Conservation (phyloP, 1,140 invertebrate genomes). For the Cylas formicarius region DNA sequence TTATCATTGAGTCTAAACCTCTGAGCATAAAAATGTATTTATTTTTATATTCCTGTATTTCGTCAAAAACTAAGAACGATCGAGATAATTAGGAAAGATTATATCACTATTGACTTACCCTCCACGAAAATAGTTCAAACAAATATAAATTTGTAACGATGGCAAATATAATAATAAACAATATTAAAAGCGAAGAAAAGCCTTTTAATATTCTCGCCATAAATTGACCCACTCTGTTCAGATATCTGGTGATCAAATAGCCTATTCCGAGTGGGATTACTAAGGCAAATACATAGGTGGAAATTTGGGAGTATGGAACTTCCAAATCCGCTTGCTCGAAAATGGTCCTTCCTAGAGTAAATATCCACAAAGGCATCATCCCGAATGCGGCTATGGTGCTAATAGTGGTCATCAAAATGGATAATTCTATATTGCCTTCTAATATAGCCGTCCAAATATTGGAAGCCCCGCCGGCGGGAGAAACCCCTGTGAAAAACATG, state of each 20-base stretch:
- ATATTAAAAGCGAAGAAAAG: conserved; percentile 72
- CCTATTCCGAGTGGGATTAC: conserved; percentile 79
- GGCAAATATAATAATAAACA: conserved; percentile 90
- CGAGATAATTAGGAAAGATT: not conserved
- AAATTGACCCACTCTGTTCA: conserved; percentile 58
- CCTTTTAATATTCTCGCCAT: conserved; percentile 78
- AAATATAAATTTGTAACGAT: conserved; percentile 86
- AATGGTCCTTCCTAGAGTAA: conserved; percentile 76
- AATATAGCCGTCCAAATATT: conserved; percentile 91
- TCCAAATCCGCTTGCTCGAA: conserved; percentile 53
- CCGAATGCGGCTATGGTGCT: conserved; percentile 46
- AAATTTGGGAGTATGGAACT: conserved; percentile 79
- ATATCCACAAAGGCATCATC: conserved; percentile 93
- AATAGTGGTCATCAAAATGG: conserved; percentile 87
- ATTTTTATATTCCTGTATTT: too few relatives aligned
- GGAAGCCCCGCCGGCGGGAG: conserved; percentile 88
- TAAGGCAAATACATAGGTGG: conserved; percentile 66
- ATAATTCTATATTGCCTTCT: conserved; percentile 82
- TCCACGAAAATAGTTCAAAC: conserved; percentile 82
- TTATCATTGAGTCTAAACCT: too few relatives aligned
- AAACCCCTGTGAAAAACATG: conserved; percentile 85
- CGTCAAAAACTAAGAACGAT: too few relatives aligned
- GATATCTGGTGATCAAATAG: conserved; percentile 61
- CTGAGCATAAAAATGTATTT: too few relatives aligned
- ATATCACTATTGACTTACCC: conserved; percentile 50